These are phyloP conservation scores for Drosophila fungiperda DNA, from an alignment of 2,888 invertebrate genomes.

Conservation along the genomic window DNA sequence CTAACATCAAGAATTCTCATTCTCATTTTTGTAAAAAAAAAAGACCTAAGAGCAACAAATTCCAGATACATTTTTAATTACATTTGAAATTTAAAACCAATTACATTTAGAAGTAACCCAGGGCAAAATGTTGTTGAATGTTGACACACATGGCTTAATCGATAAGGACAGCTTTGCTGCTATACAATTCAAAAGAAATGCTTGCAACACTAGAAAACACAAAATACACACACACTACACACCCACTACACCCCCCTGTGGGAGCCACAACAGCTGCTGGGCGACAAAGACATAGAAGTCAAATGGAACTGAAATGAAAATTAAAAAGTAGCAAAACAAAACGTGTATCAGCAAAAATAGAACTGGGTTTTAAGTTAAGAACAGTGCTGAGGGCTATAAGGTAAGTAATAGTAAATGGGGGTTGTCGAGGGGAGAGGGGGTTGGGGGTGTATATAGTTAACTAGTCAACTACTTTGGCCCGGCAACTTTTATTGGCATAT, in stretches of 20 bases:
- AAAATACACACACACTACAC: conserved; percentile 1
- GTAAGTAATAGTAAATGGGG: not conserved
- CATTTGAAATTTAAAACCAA: not conserved
- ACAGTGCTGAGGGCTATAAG: not conserved
- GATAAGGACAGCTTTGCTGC: conserved; percentile 9
- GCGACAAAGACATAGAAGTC: conserved; percentile 5
- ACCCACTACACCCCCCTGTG: not conserved
- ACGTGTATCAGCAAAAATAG: conserved; percentile 6
- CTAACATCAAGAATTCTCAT: not conserved
- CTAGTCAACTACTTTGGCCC: conserved; percentile 10
- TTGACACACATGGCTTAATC: conserved; percentile 4
- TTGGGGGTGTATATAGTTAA: not conserved
- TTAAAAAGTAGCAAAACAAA: conserved; percentile 24
- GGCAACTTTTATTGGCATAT: conserved; percentile 66
- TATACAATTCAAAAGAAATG: not conserved
- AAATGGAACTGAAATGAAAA: conserved; percentile 19
- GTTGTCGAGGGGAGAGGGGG: no score
- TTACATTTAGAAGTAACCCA: not conserved
- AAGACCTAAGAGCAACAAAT: not conserved
- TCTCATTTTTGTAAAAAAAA: not conserved
- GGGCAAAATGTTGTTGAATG: not conserved
- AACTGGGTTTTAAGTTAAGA: conserved; percentile 6
- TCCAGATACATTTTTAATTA: not conserved
- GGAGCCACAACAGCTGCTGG: not conserved
- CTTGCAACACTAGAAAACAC: not conserved